A percentile compares a stretch with the other conserved stretches of the same genome.
Evolutionary conservation across 1,140 invertebrate genomes (phyloP).

Genomic region (Drosophila sp.): DNA sequence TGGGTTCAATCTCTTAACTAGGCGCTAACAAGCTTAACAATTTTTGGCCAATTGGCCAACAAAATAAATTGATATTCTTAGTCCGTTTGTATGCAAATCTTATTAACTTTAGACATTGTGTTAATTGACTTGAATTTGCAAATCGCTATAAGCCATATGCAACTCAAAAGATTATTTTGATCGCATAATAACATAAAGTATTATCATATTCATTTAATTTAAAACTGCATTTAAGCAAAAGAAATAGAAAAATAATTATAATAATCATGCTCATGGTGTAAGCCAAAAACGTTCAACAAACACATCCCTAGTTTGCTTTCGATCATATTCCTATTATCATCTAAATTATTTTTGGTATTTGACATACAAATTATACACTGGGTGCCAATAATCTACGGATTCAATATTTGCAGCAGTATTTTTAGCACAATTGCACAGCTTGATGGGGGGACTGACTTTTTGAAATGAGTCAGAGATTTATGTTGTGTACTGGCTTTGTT

Average conservation of each 20-base stretch:
- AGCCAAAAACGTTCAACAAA: neutral
- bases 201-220: constrained; percentile 5
- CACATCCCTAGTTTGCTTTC: neutral
- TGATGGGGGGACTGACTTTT: constrained; percentile 29
- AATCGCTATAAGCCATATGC: neutral
- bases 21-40: constrained; percentile 39
- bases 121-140: constrained; percentile 17
- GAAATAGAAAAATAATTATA: no score
- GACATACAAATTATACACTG: constrained; percentile 17
- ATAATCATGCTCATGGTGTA: constrained; percentile 11
- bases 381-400: neutral
- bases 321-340: no score
- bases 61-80: neutral
- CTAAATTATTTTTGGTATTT: no score
- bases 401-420: constrained; percentile 29
- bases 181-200: constrained; percentile 37
- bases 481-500: constrained; percentile 39
- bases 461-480: constrained; percentile 40
- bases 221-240: neutral
- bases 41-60: constrained; percentile 3
- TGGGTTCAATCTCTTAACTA: constrained; percentile 39
- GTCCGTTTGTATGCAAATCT: constrained; percentile 7
- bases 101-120: constrained; percentile 18
- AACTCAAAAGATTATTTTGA: neutral
- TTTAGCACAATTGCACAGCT: constrained; percentile 57